A percentile compares a stretch with the other conserved stretches of the same genome.
These are phyloP conservation scores for Drosophila tsacasi DNA, from an alignment of 1,140 invertebrate genomes.

Conservation along the genomic window DNA sequence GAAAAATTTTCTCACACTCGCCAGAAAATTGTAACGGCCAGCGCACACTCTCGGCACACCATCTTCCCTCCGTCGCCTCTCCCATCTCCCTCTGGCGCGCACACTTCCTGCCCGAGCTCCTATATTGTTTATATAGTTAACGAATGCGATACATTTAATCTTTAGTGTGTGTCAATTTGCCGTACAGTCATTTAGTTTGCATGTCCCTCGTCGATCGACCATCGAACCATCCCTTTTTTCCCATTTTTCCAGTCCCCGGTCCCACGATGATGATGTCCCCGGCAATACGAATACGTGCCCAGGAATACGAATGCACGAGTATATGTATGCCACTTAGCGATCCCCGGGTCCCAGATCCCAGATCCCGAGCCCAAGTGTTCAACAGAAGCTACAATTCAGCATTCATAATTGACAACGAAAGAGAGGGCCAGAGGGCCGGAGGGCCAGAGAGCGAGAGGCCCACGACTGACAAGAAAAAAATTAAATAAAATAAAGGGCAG, in stretches of 20 bases:
- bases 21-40: slow-evolving; percentile 76
- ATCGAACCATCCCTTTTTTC: slow-evolving; percentile 36
- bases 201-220: slow-evolving; percentile 61
- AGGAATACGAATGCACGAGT: slow-evolving; percentile 44
- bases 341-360: slow-evolving; percentile 11
- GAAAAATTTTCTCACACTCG: slow-evolving; percentile 80
- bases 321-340: slow-evolving; percentile 76
- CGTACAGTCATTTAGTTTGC: slow-evolving; percentile 84
- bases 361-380: slow-evolving; percentile 68
- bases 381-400: slow-evolving; percentile 83
- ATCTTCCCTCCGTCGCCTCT: slow-evolving; percentile 11
- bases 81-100: not conserved
- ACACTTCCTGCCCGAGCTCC: slow-evolving; percentile 48
- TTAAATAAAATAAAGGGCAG: slow-evolving; percentile 74
- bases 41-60: slow-evolving; percentile 77
- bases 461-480: slow-evolving; percentile 60
- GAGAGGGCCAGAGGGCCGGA: slow-evolving; percentile 15
- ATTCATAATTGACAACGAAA: slow-evolving; percentile 79
- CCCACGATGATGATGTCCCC: slow-evolving; percentile 69
- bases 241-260: slow-evolving; percentile 41
- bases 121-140: slow-evolving; percentile 84
- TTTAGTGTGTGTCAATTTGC: slow-evolving; percentile 84
- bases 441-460: slow-evolving; percentile 31
- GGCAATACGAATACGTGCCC: slow-evolving; percentile 56
- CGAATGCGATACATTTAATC: slow-evolving; percentile 84